Percentiles rank a stretch among this genome's conserved stretches.
These are phyloP conservation scores for Poecilia latipinna DNA, from an alignment of 2,113 vertebrate species.

Conservation along the genomic window DNA sequence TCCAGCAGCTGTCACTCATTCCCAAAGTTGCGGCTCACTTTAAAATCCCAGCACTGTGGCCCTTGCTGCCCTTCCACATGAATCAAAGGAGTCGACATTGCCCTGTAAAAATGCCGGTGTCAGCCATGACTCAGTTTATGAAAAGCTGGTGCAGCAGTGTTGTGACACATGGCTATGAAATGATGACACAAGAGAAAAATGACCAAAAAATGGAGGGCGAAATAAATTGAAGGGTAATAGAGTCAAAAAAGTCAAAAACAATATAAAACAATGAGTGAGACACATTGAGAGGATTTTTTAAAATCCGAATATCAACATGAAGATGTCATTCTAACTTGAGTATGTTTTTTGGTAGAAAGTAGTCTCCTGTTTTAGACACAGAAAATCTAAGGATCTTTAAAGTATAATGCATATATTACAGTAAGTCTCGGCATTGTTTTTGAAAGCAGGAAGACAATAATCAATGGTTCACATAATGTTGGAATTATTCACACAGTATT, in stretches of 20 bases:
- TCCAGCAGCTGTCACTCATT: conserved; percentile 5
- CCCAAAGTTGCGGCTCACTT: not conserved
- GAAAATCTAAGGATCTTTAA: no score
- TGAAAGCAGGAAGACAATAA: not conserved
- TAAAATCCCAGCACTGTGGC: not conserved
- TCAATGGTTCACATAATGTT: not conserved
- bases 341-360: no score
- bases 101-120: conserved; percentile 9
- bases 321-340: no score
- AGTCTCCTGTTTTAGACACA: no score
- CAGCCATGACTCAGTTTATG: conserved; percentile 16
- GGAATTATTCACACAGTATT: conserved; percentile 2
- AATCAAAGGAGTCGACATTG: conserved; percentile 20
- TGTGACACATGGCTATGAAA: conserved; percentile 22
- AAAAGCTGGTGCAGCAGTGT: conserved; percentile 12
- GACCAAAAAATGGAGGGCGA: conserved; percentile 2
- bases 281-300: conserved; percentile 14
- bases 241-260: conserved; percentile 1
- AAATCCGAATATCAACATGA: no score
- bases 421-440: no score
- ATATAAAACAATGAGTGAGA: not conserved
- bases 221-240: conserved; percentile 14
- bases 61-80: conserved; percentile 5
- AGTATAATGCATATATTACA: no score
- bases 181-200: conserved; percentile 5